Evolutionary conservation across 2,113 vertebrate genomes (phyloP), one percentile per base, ranked within the genome.

Genomic region (Opisthocomus hoazin): DNA sequence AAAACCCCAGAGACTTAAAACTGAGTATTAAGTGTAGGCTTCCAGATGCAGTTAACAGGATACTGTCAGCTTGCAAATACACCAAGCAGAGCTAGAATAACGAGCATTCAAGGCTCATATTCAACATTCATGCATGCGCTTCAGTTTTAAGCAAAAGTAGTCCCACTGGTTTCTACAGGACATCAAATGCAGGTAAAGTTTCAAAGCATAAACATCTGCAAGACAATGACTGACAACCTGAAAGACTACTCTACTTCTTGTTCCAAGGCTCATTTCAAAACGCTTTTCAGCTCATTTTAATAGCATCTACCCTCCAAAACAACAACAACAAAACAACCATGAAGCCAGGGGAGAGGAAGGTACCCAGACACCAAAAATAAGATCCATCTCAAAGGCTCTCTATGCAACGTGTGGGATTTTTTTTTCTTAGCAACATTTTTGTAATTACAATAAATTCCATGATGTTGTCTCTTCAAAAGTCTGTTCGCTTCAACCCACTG

Each of bases 111-210:
- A 88, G 71, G 57, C 41, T 80, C 41, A 27, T 24, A 66, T 43
- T 77, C 79, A 90, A 51, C 54, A 76, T 43, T 46, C 22, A 78
- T 32, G 87, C 85, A 78, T 17, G 74, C 11, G 15, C 37, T 76
- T 54, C 22, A 65, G 18, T 6, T 73, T 64, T 30, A 66, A 56
- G 68, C 79, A 93, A 64, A 68, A 94, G 94, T 4, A 26, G 96
- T 77, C 71, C 32, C 85, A 90, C 96, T 90, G 82, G 90, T 96
- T 97, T 85, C 75, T 48, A 77, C 46, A 88, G 17, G 37, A 86
- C 66, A 90, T 88, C 66, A 91, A 96, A 87, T 66, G 54, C 54
- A 84, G 21, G 46, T 60, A 29, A 63, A 93, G 54, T 87, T 87
- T 58, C 41, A 83, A 90, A 77, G 54, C 63, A 51, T 58, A 93